These are phyloP conservation scores for Bombus turneri DNA, from an alignment of 1,140 invertebrate genomes.

Conservation along the genomic window DNA sequence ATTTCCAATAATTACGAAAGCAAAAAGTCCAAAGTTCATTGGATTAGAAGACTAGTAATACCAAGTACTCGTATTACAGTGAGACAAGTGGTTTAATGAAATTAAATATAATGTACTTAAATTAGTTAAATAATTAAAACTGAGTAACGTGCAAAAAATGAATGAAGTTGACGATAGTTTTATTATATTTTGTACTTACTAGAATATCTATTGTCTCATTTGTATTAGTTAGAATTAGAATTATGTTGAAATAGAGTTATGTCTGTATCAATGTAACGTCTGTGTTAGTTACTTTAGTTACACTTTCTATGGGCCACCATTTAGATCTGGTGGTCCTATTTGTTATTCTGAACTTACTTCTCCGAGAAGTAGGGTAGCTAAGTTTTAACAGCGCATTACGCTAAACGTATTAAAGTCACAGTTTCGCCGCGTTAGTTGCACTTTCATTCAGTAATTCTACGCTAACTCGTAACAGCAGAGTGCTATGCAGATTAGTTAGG, in stretches of 20 bases:
- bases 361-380: not conserved
- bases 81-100: not conserved
- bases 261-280: too few species aligned
- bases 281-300: too few species aligned
- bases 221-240: not conserved
- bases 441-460: conserved; percentile 2
- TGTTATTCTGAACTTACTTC: not conserved
- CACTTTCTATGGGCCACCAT: not conserved
- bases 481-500: conserved; percentile 7
- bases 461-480: not conserved
- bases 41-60: not conserved
- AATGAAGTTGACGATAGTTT: not conserved
- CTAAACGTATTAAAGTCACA: not conserved
- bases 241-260: too few species aligned
- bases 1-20: not conserved
- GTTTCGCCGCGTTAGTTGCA: not conserved
- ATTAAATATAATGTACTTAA: not conserved
- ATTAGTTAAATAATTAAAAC: too few species aligned
- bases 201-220: not conserved
- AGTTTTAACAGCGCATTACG: not conserved
- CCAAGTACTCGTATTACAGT: not conserved
- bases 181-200: not conserved
- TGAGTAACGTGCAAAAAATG: not conserved
- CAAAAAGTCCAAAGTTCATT: not conserved
- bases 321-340: not conserved